phyloP scores from a whole-genome alignment of 2,888 invertebrate genomes.

The Kryphioiulus occultus region DNA sequence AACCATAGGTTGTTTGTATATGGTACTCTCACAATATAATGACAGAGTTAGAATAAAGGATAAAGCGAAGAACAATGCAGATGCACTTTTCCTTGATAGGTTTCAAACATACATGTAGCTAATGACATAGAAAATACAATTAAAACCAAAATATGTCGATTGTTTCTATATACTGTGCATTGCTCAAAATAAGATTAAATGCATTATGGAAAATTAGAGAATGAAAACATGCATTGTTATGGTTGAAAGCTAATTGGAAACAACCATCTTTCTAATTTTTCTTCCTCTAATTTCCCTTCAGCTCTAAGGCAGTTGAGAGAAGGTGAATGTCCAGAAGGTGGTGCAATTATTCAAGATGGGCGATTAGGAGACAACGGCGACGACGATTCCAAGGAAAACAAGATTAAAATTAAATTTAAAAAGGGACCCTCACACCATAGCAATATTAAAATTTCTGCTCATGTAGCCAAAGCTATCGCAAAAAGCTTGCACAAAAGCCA shows the following conservation, averaged over 20 bases:
- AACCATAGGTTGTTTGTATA: too few species aligned
- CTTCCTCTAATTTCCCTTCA: neutral
- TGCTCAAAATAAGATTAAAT: too few species aligned
- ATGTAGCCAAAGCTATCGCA: neutral
- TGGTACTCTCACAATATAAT: too few species aligned
- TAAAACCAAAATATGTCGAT: too few species aligned
- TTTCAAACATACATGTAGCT: too few species aligned
- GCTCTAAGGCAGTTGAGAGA: neutral
- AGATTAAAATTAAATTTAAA: neutral
- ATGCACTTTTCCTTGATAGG: too few species aligned
- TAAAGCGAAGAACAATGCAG: too few species aligned
- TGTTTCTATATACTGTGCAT: too few species aligned
- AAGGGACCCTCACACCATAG: neutral
- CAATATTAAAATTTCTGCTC: neutral
- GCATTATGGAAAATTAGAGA: too few species aligned
- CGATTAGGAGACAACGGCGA: neutral
- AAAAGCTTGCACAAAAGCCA: neutral
- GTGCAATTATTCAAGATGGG: neutral
- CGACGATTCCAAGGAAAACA: neutral
- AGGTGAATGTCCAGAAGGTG: neutral
- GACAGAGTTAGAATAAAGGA: too few species aligned
- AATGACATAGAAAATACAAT: too few species aligned
- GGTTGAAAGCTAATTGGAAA: neutral
- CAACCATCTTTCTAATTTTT: neutral
- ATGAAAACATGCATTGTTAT: too few species aligned